Evolutionary conservation across 2,888 invertebrate species (phyloP).

Genomic region (Chrysolina americana): DNA sequence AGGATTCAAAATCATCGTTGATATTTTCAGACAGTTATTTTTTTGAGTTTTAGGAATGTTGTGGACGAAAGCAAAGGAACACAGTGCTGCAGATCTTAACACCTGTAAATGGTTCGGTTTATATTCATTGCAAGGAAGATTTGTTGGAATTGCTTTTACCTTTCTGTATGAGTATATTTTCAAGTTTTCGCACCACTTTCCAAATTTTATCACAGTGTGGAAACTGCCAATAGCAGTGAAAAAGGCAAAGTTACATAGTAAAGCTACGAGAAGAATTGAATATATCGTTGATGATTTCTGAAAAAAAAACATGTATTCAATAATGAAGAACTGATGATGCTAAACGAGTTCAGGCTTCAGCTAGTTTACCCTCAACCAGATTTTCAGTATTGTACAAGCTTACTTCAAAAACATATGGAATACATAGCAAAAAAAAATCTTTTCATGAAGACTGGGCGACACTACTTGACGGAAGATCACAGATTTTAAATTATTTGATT

Average conservation of each 20-base stretch:
- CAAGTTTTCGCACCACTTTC: slow-evolving; percentile 66
- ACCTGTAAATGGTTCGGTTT: slow-evolving; percentile 61
- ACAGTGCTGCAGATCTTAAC: slow-evolving; percentile 66
- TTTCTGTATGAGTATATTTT: slow-evolving; percentile 61
- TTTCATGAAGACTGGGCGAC: too few species aligned
- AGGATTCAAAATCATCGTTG: slow-evolving; percentile 65
- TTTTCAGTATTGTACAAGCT: too few species aligned
- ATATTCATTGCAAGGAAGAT: neutral
- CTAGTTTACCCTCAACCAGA: too few species aligned
- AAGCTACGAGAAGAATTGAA: slow-evolving; percentile 62
- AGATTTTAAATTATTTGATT: too few species aligned
- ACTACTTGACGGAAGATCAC: too few species aligned
- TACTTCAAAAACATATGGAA: too few species aligned
- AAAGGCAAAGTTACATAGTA: slow-evolving; percentile 65
- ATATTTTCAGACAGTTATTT: slow-evolving; percentile 60
- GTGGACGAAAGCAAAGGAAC: slow-evolving; percentile 68
- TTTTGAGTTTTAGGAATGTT: slow-evolving; percentile 61
- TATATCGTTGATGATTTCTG: slow-evolving; percentile 68
- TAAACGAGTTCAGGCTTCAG: too few species aligned
- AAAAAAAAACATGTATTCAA: slow-evolving; percentile 46
- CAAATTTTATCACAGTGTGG: slow-evolving; percentile 66
- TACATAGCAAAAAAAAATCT: too few species aligned
- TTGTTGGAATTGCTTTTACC: slow-evolving; percentile 54
- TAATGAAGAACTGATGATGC: too few species aligned
- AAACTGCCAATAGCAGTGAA: slow-evolving; percentile 67